Percentiles rank a stretch among this genome's conserved stretches.
These are phyloP conservation scores for Scalopus aquaticus DNA, from an alignment of 2,113 vertebrate species.

Conservation along the genomic window DNA sequence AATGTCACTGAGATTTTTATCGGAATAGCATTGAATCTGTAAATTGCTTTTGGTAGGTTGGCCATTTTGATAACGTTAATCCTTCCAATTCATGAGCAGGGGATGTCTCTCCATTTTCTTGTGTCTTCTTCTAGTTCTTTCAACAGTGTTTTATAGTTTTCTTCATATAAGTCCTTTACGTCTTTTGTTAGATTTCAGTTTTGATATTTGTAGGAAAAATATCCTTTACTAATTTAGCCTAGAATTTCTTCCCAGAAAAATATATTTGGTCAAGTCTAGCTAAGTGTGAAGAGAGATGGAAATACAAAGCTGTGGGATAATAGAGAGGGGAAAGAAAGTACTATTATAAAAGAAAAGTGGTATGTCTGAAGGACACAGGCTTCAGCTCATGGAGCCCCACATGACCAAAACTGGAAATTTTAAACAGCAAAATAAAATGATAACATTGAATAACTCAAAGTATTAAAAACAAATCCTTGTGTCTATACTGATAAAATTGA, in stretches of 20 bases:
- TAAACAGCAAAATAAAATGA: constrained; percentile 2
- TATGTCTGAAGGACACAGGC: background rate
- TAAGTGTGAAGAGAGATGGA: background rate
- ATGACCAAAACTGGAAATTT: background rate
- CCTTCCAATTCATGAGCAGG: too few relatives aligned
- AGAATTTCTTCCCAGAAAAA: constrained; percentile 33
- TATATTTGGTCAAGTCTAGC: background rate
- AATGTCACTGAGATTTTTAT: too few relatives aligned
- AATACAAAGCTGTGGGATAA: background rate
- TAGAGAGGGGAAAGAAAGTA: background rate
- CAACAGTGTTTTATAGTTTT: too few relatives aligned
- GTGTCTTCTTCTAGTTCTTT: too few relatives aligned
- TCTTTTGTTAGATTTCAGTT: too few relatives aligned
- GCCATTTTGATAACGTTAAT: too few relatives aligned
- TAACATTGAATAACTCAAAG: background rate
- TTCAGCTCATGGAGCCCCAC: background rate
- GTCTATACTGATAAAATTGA: background rate
- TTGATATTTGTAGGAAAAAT: background rate
- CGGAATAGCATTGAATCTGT: too few relatives aligned
- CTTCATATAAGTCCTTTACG: too few relatives aligned
- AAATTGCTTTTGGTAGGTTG: too few relatives aligned
- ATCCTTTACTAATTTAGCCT: background rate
- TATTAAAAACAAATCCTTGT: background rate
- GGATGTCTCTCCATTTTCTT: too few relatives aligned
- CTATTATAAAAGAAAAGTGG: background rate